A percentile compares a stretch with the other conserved stretches of the same genome.
These are phyloP conservation scores for Drosophila pruinosa DNA, from an alignment of 1,140 invertebrate species.

Conservation along the genomic window DNA sequence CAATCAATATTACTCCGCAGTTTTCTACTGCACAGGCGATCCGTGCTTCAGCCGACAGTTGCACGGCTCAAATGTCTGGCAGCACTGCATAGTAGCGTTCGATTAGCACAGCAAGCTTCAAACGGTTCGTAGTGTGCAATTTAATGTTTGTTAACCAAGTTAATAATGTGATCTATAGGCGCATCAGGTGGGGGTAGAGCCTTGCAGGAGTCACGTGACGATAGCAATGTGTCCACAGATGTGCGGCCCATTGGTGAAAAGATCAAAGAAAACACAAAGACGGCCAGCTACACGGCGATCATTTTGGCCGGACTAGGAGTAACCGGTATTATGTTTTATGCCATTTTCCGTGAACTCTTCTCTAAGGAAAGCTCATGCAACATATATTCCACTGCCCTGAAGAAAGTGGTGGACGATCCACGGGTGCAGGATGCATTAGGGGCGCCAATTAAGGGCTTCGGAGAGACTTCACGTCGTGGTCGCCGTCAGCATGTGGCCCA, in stretches of 20 bases:
- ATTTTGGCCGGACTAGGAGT: constrained; percentile 90
- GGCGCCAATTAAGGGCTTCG: constrained; percentile 93
- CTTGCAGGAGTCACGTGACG: constrained; percentile 48
- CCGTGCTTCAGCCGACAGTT: constrained; percentile 16
- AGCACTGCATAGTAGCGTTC: constrained; percentile 35
- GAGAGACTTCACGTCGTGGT: constrained; percentile 91
- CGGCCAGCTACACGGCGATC: constrained; percentile 91
- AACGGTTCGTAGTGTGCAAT: constrained; percentile 29
- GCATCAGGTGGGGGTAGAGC: constrained; percentile 8
- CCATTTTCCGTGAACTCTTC: constrained; percentile 93
- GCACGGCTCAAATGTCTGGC: constrained; percentile 40
- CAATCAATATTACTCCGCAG: constrained; percentile 60
- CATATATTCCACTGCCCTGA: constrained; percentile 91
- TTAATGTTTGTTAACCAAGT: not conserved
- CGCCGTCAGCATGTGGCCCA: constrained; percentile 89
- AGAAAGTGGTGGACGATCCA: constrained; percentile 87
- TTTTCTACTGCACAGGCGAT: constrained; percentile 46
- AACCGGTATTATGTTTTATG: constrained; percentile 91
- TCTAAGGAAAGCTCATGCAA: constrained; percentile 93
- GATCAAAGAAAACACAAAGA: constrained; percentile 94
- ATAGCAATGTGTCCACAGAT: constrained; percentile 84
- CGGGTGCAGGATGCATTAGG: constrained; percentile 90
- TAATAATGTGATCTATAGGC: not conserved
- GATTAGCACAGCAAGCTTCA: constrained; percentile 31
- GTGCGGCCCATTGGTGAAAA: constrained; percentile 87